Conservation (phyloP, 2,888 invertebrate genomes). For the Andrena bicolor region DNA sequence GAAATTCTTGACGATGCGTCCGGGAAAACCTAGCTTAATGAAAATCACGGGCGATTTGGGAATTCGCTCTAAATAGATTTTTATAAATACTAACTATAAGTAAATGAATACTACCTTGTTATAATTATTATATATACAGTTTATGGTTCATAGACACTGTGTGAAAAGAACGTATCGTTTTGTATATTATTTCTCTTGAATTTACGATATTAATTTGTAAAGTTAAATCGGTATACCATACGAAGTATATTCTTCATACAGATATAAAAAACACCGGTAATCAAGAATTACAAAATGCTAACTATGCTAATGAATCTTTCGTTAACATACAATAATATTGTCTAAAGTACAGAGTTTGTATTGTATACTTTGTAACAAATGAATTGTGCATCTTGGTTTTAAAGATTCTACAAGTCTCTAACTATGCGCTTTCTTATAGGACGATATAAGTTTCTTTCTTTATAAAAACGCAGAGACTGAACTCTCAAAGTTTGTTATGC, state of each 20-base stretch:
- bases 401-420: slow-evolving; percentile 5
- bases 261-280: slow-evolving; percentile 2
- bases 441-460: slow-evolving; percentile 21
- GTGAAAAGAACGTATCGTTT: slow-evolving; percentile 17
- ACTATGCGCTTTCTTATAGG: slow-evolving; percentile 18
- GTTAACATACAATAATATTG: slow-evolving; percentile 22
- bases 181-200: slow-evolving; percentile 22
- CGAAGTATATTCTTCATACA: not conserved
- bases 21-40: too few species aligned
- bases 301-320: slow-evolving; percentile 47
- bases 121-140: slow-evolving; percentile 24
- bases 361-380: slow-evolving; percentile 18
- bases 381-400: slow-evolving; percentile 38
- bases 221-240: slow-evolving; percentile 7
- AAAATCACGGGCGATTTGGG: too few species aligned
- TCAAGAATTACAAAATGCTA: slow-evolving; percentile 36
- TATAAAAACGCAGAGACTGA: slow-evolving; percentile 10
- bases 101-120: slow-evolving; percentile 18
- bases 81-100: slow-evolving; percentile 29
- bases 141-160: slow-evolving; percentile 28
- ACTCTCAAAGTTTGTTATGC: slow-evolving; percentile 44
- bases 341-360: slow-evolving; percentile 16
- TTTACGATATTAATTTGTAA: slow-evolving; percentile 9
- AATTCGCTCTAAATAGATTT: slow-evolving; percentile 10
- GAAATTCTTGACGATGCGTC: too few species aligned